These are phyloP conservation scores for Lissocephala sabroskyi DNA, from an alignment of 2,888 invertebrate species.

Conservation along the genomic window DNA sequence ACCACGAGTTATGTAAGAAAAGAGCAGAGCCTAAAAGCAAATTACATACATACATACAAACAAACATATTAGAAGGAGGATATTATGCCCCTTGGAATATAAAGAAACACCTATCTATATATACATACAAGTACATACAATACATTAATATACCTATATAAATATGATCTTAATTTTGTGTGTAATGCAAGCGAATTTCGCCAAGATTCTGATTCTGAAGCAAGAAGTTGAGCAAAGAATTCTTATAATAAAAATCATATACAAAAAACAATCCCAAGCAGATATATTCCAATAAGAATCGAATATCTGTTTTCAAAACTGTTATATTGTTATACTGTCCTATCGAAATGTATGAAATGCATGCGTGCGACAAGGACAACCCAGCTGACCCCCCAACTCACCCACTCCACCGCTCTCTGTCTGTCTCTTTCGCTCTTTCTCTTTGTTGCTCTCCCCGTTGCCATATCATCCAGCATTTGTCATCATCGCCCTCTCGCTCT, in stretches of 20 bases:
- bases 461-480: neutral
- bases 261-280: no score
- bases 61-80: no score
- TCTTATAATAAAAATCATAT: no score
- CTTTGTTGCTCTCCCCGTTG: neutral
- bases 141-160: neutral
- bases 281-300: no score
- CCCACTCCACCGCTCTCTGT: neutral
- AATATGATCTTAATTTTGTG: neutral
- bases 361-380: no score
- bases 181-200: no score
- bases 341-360: no score
- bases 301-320: no score
- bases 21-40: conserved; percentile 22
- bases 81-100: no score
- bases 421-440: neutral
- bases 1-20: conserved; percentile 3
- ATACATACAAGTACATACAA: neutral
- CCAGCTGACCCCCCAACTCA: neutral
- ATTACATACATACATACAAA: conserved; percentile 12
- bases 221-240: no score
- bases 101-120: conserved; percentile 16
- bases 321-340: no score
- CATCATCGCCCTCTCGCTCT: conserved; percentile 3
- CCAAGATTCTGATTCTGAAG: no score